Base-by-base conservation (phyloP, 2,797 vertebrate genomes). In the Lutra lutra region DNA sequence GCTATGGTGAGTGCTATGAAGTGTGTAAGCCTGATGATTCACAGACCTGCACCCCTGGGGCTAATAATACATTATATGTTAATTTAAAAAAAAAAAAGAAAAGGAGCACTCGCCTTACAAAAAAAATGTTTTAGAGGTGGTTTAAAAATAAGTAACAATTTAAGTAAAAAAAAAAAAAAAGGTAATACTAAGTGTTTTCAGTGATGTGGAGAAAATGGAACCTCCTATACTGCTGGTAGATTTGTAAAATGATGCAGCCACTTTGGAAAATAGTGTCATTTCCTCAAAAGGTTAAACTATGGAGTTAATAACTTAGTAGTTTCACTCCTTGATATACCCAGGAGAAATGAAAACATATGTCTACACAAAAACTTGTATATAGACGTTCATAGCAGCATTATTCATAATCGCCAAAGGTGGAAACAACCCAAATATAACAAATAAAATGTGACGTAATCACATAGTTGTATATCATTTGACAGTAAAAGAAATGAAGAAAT, bases 401-500 rank as follows among this genome's bases (percentile, higher is more conserved):
- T 72, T 91, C 15, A 23, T 58, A 58, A 54, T n/a, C 32, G 20
- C 48, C 77, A 80, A 48, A 92, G 46, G 7, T 60, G 21, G n/a
- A 85, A 95, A 91, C 35, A 86, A 64, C 13, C 27, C 2, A 86
- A 0, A 38, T 82, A 1, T 54, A 40, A 54, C 35, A 73, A 66
- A 40, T 73, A 87, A 97, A 91, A 20, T 66, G 27, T 56, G 8
- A 3, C 56, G 8, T 83, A 64, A 58, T 75, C 66, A 83, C 80
- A 72, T 13, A 25, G 13, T 86, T 88, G 32, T 80, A 62, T 89
- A 87, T 62, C 82, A 86, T 62, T 93, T 83, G 66, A 25, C 40
- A 86, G 38, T 82, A 72, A 85, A 94, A 92, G n/a, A 12, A 96
- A 79, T 32, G 23, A 82, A 91, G 17, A 87, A 79, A 27, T 79